Percentiles rank a stretch among this genome's conserved stretches.
Evolutionary conservation across 2,113 vertebrate species (phyloP).

Genomic region (Neodontobutis hainanensis): DNA sequence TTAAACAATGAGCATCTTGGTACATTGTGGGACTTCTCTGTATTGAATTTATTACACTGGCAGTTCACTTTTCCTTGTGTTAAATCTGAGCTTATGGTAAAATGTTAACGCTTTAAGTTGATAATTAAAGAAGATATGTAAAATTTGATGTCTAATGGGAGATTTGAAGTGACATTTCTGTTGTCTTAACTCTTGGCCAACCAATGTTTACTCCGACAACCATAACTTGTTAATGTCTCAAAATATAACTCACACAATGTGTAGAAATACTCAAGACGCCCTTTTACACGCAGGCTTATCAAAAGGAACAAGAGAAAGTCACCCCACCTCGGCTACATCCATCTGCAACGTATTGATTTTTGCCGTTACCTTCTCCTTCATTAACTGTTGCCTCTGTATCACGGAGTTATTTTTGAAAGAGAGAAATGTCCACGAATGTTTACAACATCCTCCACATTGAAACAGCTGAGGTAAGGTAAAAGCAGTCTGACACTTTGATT

Average conservation of each 20-base stretch:
- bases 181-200: constrained; percentile 23
- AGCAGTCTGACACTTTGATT: constrained; percentile 80
- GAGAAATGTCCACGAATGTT: constrained; percentile 73
- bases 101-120: background rate
- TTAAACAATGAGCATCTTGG: constrained; percentile 13
- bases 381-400: constrained; percentile 47
- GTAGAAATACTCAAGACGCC: constrained; percentile 51
- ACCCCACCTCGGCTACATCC: constrained; percentile 62
- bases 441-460: constrained; percentile 79
- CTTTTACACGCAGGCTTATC: constrained; percentile 46
- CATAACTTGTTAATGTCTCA: constrained; percentile 43
- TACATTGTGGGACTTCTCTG: background rate
- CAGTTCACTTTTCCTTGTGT: background rate
- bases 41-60: background rate
- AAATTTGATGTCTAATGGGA: constrained; percentile 33
- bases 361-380: constrained; percentile 42
- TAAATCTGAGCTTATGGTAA: constrained; percentile 3
- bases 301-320: constrained; percentile 51
- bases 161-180: background rate
- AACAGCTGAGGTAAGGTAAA: constrained; percentile 87
- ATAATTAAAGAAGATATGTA: constrained; percentile 3
- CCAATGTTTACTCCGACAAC: constrained; percentile 40
- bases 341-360: constrained; percentile 53
- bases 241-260: constrained; percentile 41
- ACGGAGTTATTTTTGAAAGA: constrained; percentile 69